These are phyloP conservation scores for Trachelipus rathkii DNA, from an alignment of 1,140 invertebrate genomes.

Conservation along the genomic window DNA sequence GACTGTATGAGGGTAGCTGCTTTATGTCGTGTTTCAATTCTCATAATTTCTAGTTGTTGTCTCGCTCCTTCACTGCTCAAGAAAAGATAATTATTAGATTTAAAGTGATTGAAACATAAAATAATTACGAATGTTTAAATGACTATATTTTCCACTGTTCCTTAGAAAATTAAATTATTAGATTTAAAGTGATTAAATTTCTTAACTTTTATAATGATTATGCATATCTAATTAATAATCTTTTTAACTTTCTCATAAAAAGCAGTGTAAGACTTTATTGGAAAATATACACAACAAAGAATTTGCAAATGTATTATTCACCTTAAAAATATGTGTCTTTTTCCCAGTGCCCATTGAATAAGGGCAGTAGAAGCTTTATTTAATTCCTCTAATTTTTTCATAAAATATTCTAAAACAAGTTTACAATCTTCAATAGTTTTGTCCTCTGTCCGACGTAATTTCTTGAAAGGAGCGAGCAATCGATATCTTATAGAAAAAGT, in stretches of 20 bases:
- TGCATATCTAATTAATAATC: too few species aligned
- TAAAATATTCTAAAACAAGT: constrained; percentile 64
- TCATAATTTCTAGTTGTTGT: constrained; percentile 76
- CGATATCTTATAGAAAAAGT: constrained; percentile 84
- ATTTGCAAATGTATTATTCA: constrained; percentile 47
- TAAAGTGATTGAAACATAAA: too few species aligned
- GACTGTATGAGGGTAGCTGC: constrained; percentile 72
- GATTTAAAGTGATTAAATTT: too few species aligned
- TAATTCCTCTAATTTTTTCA: constrained; percentile 51
- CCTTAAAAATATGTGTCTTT: constrained; percentile 82
- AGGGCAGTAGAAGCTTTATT: constrained; percentile 51
- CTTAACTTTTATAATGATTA: too few species aligned
- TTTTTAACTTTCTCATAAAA: too few species aligned
- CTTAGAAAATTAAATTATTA: too few species aligned
- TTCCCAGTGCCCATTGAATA: constrained; percentile 83
- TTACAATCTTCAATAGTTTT: constrained; percentile 74
- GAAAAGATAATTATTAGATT: neutral
- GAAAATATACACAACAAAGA: neutral
- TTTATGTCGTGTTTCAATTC: constrained; percentile 68
- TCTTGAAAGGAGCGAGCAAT: constrained; percentile 70
- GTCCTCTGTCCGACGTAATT: constrained; percentile 69
- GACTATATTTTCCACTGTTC: too few species aligned
- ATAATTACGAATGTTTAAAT: too few species aligned
- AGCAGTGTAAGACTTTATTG: neutral
- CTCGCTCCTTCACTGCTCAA: constrained; percentile 76